Conservation (phyloP, 37 sponge, comb jelly and placozoan species). For the Diacarnus erythraeanus region DNA sequence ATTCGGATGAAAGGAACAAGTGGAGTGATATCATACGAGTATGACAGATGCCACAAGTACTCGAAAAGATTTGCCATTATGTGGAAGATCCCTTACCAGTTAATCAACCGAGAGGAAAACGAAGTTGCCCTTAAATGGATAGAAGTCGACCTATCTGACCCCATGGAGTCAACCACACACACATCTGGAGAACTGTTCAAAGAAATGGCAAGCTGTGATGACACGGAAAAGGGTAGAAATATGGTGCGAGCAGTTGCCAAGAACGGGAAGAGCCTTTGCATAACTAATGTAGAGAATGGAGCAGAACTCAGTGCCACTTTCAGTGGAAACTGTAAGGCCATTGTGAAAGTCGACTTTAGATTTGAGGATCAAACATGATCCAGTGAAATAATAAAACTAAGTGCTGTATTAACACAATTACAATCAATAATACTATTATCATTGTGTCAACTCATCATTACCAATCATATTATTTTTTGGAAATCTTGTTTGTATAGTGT, state of each 20-base stretch:
- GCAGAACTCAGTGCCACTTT: neutral
- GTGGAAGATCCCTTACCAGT: constrained; percentile 5
- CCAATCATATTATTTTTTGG: too few relatives aligned
- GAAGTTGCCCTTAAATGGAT: constrained; percentile 4
- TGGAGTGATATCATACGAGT: constrained; percentile 3
- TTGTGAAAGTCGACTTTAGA: constrained; percentile 3
- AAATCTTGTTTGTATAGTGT: too few relatives aligned
- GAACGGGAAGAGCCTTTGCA: neutral
- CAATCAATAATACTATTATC: too few relatives aligned
- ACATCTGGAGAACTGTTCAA: neutral
- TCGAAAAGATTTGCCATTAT: constrained; percentile 6
- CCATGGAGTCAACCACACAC: neutral
- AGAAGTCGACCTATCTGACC: neutral
- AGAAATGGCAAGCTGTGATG: neutral
- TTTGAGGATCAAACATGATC: neutral
- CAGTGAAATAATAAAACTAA: too few relatives aligned
- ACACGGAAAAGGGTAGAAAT: neutral
- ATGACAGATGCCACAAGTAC: neutral
- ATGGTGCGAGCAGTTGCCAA: neutral
- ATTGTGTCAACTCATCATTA: too few relatives aligned
- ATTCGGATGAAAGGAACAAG: neutral
- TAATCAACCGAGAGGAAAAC: neutral
- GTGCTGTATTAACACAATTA: too few relatives aligned
- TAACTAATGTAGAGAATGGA: neutral
- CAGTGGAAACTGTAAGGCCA: constrained; percentile 15